Percentiles rank a stretch among this genome's conserved stretches.
Evolutionary conservation across 2,113 vertebrate species (phyloP).

Genomic region (Pseudorhombus dupliciocellatus): DNA sequence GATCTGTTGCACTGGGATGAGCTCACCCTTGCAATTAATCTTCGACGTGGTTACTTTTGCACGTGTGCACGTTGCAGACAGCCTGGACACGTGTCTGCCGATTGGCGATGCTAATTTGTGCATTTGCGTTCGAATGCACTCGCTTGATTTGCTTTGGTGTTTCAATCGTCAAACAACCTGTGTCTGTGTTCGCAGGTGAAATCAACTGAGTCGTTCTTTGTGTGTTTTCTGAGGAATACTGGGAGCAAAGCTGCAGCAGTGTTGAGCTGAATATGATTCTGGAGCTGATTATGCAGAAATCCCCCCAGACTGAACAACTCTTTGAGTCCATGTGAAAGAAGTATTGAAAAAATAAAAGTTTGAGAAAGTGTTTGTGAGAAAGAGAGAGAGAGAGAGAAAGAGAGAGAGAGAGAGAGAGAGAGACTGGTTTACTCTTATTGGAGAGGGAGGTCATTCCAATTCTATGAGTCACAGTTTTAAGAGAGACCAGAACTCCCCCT

Average conservation of each 20-base stretch:
- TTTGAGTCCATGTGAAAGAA: conserved; percentile 62
- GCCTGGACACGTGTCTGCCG: background rate
- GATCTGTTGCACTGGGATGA: background rate
- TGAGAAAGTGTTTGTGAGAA: conserved; percentile 3
- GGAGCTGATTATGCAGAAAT: conserved; percentile 54
- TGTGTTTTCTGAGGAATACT: conserved; percentile 10
- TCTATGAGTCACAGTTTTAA: conserved; percentile 75
- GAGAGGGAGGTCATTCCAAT: conserved; percentile 70
- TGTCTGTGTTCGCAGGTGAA: conserved; percentile 9
- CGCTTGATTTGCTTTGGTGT: conserved; percentile 6
- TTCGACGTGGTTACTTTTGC: background rate
- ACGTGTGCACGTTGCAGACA: conserved; percentile 4
- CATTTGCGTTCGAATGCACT: background rate
- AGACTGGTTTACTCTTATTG: conserved; percentile 56
- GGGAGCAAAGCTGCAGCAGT: conserved; percentile 15
- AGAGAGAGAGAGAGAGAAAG: conserved; percentile 11
- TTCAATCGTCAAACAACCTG: background rate
- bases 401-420: conserved; percentile 16
- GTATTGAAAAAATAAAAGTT: conserved; percentile 21
- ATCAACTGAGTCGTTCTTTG: background rate
- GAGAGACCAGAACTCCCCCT: conserved; percentile 63
- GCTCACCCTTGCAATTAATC: background rate
- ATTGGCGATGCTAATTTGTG: background rate
- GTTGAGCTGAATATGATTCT: conserved; percentile 49
- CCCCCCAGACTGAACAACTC: conserved; percentile 44